These are phyloP conservation scores for Nesidiocoris tenuis DNA, from an alignment of 2,888 invertebrate species.

Conservation along the genomic window DNA sequence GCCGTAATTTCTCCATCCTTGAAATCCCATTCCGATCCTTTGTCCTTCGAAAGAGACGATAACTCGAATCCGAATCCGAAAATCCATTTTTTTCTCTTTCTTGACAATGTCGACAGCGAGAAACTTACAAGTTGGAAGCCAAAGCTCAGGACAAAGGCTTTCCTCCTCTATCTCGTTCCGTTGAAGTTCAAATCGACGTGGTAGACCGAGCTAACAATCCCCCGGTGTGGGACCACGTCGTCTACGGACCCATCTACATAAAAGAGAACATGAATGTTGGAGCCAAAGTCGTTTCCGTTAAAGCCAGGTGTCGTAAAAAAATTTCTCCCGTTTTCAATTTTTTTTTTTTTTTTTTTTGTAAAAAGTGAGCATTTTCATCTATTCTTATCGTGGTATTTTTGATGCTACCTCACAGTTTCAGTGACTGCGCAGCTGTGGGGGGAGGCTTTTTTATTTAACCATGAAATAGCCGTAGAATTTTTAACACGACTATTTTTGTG, in stretches of 20 bases:
- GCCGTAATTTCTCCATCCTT: not conserved
- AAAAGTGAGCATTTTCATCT: slow-evolving; percentile 10
- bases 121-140: slow-evolving; percentile 97
- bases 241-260: slow-evolving; percentile 96
- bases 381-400: slow-evolving; percentile 33
- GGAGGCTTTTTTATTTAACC: too few species aligned
- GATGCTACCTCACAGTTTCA: slow-evolving; percentile 35
- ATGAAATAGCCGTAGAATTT: too few species aligned
- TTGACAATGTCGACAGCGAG: slow-evolving; percentile 67
- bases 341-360: slow-evolving; percentile 47
- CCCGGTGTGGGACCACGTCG: slow-evolving; percentile 94
- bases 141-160: slow-evolving; percentile 97
- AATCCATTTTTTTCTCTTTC: slow-evolving; percentile 14
- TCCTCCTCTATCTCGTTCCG: slow-evolving; percentile 91
- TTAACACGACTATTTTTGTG: too few species aligned
- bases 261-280: slow-evolving; percentile 97
- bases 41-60: not conserved
- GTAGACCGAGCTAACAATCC: slow-evolving; percentile 97
- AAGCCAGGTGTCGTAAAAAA: slow-evolving; percentile 75
- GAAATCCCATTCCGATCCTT: not conserved
- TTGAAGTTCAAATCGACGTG: slow-evolving; percentile 97
- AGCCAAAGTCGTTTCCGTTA: slow-evolving; percentile 95
- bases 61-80: not conserved
- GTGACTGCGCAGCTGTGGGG: slow-evolving; percentile 17
- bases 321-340: slow-evolving; percentile 13